phyloP scores from a whole-genome alignment of 2,113 vertebrate species.

The Trogon melanurus region DNA sequence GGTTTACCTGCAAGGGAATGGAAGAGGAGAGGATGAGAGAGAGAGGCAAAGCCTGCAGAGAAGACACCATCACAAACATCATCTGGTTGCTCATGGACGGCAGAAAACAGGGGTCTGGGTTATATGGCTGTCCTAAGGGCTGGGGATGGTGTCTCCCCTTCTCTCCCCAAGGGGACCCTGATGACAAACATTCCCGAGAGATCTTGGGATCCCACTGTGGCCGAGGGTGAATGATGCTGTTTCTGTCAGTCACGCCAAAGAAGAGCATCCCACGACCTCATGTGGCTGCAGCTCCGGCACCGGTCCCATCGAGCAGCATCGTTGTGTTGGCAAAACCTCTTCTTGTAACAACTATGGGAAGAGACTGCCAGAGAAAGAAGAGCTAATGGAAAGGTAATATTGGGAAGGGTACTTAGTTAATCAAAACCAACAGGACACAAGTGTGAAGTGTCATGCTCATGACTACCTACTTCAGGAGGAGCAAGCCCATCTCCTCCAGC shows the following conservation, averaged over 20 bases:
- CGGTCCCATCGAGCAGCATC: background rate
- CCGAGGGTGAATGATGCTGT: accelerated
- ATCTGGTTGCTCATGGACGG: background rate
- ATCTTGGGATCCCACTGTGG: accelerated
- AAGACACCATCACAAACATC: background rate
- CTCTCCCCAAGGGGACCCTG: background rate
- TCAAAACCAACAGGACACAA: background rate
- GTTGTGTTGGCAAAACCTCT: background rate
- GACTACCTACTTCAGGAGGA: no score
- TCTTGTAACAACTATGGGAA: accelerated
- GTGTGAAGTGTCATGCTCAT: background rate
- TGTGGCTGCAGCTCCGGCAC: background rate
- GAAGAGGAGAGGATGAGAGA: background rate
- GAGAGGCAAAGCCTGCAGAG: background rate
- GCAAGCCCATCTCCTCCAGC: background rate
- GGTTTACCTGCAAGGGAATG: no score
- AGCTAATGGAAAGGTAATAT: background rate
- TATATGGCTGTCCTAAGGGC: background rate
- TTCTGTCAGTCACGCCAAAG: background rate
- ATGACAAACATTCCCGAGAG: background rate
- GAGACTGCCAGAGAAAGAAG: background rate
- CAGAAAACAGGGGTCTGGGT: background rate
- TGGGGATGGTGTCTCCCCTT: background rate
- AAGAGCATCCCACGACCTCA: background rate
- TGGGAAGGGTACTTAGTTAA: accelerated